A percentile compares a stretch with the other conserved stretches of the same genome.
phyloP scores from a whole-genome alignment of 1,140 invertebrate genomes.

The Pemphigus obesinymphae region DNA sequence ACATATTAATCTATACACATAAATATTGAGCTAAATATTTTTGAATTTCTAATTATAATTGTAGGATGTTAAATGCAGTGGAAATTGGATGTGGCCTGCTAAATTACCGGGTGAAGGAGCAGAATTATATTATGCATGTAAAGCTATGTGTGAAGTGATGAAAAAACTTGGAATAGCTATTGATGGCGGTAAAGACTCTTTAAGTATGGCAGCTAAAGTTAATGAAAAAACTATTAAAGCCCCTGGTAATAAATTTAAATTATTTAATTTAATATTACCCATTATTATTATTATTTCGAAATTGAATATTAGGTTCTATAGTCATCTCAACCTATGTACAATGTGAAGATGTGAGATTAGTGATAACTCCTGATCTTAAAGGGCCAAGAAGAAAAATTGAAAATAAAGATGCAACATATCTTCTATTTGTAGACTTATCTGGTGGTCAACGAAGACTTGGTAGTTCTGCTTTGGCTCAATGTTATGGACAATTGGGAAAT shows the following conservation, averaged over 20 bases:
- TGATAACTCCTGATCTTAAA: conserved; percentile 86
- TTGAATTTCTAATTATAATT: not conserved
- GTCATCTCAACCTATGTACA: conserved; percentile 93
- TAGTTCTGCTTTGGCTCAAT: conserved; percentile 88
- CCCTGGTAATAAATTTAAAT: conserved; percentile 56
- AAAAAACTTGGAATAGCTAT: conserved; percentile 81
- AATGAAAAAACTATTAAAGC: conserved; percentile 71
- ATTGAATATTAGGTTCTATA: conserved; percentile 62
- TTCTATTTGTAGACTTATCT: conserved; percentile 69
- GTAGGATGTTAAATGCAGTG: conserved; percentile 90
- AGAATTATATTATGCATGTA: conserved; percentile 77
- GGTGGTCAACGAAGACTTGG: conserved; percentile 68
- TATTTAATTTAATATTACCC: not conserved
- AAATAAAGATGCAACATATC: conserved; percentile 42
- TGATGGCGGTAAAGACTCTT: conserved; percentile 96
- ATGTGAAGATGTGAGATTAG: conserved; percentile 77
- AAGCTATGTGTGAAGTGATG: conserved; percentile 84
- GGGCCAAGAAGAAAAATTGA: conserved; percentile 54
- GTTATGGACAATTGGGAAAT: conserved; percentile 79
- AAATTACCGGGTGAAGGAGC: conserved; percentile 89
- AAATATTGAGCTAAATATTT: not conserved
- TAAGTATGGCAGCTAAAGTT: conserved; percentile 93
- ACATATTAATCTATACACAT: conserved; percentile 25
- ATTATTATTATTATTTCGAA: not conserved
- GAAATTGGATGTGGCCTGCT: conserved; percentile 99